These are phyloP conservation scores for Steatocranus sp. DNA, from an alignment of 2,797 vertebrate species.

Conservation along the genomic window DNA sequence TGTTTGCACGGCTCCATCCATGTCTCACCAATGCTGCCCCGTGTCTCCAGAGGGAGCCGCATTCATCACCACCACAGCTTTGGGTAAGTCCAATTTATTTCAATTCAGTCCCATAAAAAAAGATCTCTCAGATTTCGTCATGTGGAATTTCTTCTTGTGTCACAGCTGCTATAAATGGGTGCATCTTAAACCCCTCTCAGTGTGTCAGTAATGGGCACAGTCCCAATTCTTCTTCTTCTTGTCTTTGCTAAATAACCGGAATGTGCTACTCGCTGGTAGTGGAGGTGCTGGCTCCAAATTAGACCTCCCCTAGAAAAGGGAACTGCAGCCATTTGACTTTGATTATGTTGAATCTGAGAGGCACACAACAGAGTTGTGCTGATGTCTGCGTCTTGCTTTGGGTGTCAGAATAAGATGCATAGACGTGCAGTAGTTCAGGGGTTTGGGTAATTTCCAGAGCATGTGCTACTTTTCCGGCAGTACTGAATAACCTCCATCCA, in stretches of 20 bases:
- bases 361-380: neutral
- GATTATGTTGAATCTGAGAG: constrained; percentile 27
- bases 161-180: neutral
- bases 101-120: neutral
- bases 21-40: constrained; percentile 51
- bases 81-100: constrained; percentile 46
- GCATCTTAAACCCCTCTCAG: constrained; percentile 7
- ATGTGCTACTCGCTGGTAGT: constrained; percentile 17
- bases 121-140: neutral
- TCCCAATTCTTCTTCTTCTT: neutral
- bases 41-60: constrained; percentile 54
- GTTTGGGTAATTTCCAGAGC: neutral
- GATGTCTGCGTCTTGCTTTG: neutral
- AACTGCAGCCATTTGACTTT: constrained; percentile 41
- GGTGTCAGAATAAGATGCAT: neutral
- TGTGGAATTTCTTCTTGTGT: neutral
- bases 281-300: constrained; percentile 12
- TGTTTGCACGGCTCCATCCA: constrained; percentile 47
- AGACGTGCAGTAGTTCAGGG: constrained; percentile 7
- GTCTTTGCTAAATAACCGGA: constrained; percentile 16
- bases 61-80: constrained; percentile 35
- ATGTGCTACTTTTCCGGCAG: constrained; percentile 14
- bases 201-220: constrained; percentile 30
- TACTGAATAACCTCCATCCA: neutral
- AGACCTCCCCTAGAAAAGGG: neutral